Base-by-base conservation (phyloP, 2,797 vertebrate genomes). In the Mormyrops boulengeri region DNA sequence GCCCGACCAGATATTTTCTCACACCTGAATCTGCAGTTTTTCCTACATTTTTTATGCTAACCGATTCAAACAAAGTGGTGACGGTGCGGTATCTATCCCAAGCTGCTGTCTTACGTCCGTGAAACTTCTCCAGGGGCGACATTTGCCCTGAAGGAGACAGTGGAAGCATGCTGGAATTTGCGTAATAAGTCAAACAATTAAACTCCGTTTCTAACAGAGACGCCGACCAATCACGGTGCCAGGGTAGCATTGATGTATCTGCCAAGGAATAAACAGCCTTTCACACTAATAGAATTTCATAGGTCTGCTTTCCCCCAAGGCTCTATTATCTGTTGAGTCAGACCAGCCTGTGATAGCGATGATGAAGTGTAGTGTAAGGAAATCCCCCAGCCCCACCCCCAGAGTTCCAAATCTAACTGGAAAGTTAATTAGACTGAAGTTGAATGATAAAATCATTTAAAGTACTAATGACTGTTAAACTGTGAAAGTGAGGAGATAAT, bases 391-490 rank as follows among this genome's bases (percentile, higher is more conserved):
- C 14, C 47, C 7, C n/a, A 57, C 69, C 26, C 38, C 19, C 14
- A 38, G 22, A 52, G 26, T 50, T 50, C 50, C 8, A 22, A 82
- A 60, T 57, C 80, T 89, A 89, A 89, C 80, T 62, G 34, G n/a
- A 14, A 84, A 89, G 80, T 85, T 85, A 60, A 53, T 62, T 89
- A 62, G 44, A 30, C 80, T 53, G 85, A 89, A 60, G 38, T 60
- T 62, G 38, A 47, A 66, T 88, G 34, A 66, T 47, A 38, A 52
- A 88, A 62, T 49, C 57, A 17, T 62, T 44, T 62, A 41, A 88
- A 47, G 34, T 66, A 52, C 87, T 88, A 62, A 60, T 55, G 55
- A 38, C 57, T 62, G 87, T 26, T 62, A 22, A 66, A 47, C 14
- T 57, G 85, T 22, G 26, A 66, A 47, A 62, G 11, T 11, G 38